Evolutionary conservation across 1,140 invertebrate genomes (phyloP).

Genomic region (Heliconius melpomene): DNA sequence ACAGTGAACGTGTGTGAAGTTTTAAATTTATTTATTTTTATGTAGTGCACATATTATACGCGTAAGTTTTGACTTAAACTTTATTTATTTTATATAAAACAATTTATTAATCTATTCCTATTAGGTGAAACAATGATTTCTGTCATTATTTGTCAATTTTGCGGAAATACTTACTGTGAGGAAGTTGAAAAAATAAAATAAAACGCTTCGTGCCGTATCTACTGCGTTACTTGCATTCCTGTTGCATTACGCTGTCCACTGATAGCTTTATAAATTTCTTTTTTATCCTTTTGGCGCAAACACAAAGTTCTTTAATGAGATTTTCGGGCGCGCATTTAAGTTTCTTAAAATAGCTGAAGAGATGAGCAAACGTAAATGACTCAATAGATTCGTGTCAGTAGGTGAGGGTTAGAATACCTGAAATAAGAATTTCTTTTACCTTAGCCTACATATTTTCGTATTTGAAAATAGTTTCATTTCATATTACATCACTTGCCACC

Average conservation of each 20-base stretch:
- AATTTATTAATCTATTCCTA: slow-evolving; percentile 12
- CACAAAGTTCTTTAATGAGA: slow-evolving; percentile 44
- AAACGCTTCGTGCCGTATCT: slow-evolving; percentile 65
- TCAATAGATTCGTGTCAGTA: slow-evolving; percentile 68
- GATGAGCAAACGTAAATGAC: slow-evolving; percentile 59
- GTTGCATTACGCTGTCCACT: slow-evolving; percentile 65
- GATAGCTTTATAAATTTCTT: slow-evolving; percentile 51
- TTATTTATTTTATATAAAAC: slow-evolving; percentile 38
- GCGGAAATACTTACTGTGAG: slow-evolving; percentile 66
- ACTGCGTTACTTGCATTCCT: slow-evolving; percentile 69
- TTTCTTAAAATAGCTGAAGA: slow-evolving; percentile 71
- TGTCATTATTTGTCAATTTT: slow-evolving; percentile 40
- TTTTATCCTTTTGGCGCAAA: slow-evolving; percentile 58
- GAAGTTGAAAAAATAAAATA: slow-evolving; percentile 66
- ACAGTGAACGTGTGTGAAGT: slow-evolving; percentile 75
- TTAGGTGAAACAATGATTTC: slow-evolving; percentile 11
- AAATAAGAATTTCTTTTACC: slow-evolving; percentile 67
- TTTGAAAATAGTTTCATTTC: slow-evolving; percentile 25
- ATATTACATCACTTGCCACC: slow-evolving; percentile 25
- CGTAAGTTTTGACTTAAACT: slow-evolving; percentile 74
- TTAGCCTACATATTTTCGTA: slow-evolving; percentile 62
- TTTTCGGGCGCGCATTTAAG: slow-evolving; percentile 49
- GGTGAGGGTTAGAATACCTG: slow-evolving; percentile 75
- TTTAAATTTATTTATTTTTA: slow-evolving; percentile 66
- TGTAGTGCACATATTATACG: slow-evolving; percentile 63